These are phyloP conservation scores for Drosophila elegans DNA, from an alignment of 1,140 invertebrate genomes.

Conservation along the genomic window DNA sequence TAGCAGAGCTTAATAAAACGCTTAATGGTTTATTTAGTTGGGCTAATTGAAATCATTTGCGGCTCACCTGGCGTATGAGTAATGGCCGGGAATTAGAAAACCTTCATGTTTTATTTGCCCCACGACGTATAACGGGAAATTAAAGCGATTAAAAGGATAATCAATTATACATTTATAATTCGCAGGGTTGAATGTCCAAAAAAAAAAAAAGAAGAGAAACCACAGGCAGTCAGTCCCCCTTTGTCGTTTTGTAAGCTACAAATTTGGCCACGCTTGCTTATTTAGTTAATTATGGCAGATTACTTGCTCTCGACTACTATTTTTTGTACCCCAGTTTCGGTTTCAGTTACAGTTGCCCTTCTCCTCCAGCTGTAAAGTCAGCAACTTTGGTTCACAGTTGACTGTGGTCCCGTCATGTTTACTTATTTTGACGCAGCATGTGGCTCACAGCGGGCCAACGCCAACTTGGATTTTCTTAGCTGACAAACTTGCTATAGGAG, in stretches of 20 bases:
- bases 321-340: conserved; percentile 51
- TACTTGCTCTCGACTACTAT: conserved; percentile 77
- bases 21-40: conserved; percentile 62
- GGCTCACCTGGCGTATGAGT: conserved; percentile 42
- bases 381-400: conserved; percentile 59
- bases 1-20: conserved; percentile 30
- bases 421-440: conserved; percentile 80
- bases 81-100: conserved; percentile 41
- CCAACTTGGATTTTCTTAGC: conserved; percentile 77
- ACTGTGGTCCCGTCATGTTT: conserved; percentile 65
- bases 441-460: conserved; percentile 74
- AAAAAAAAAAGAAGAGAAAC: not conserved
- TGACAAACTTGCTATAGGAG: conserved; percentile 33
- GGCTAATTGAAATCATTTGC: conserved; percentile 55
- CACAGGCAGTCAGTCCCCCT: conserved; percentile 23
- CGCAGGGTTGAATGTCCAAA: not conserved
- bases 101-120: conserved; percentile 2
- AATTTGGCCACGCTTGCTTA: conserved; percentile 78
- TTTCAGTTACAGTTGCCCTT: not conserved
- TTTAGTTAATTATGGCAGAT: conserved; percentile 81
- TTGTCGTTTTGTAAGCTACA: conserved; percentile 60
- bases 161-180: conserved; percentile 43
- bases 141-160: conserved; percentile 44
- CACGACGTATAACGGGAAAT: conserved; percentile 2
- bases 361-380: conserved; percentile 68